These are phyloP conservation scores for Mastomys coucha DNA, from an alignment of 2,113 vertebrate genomes.

Conservation along the genomic window DNA sequence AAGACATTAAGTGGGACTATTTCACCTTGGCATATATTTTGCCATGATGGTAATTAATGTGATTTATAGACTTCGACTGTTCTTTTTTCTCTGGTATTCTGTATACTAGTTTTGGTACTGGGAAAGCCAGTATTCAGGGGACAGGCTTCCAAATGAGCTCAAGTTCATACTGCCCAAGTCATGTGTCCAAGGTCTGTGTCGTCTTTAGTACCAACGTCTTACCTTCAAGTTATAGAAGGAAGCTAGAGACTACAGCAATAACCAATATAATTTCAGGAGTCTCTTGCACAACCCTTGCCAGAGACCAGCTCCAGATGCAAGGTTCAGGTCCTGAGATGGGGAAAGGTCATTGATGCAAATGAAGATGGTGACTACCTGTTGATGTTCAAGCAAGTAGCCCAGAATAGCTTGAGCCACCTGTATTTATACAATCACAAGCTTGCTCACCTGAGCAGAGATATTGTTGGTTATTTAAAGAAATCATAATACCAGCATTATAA, in stretches of 20 bases:
- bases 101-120: neutral
- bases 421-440: too few relatives aligned
- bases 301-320: too few relatives aligned
- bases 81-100: neutral
- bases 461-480: too few relatives aligned
- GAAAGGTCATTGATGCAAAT: too few relatives aligned
- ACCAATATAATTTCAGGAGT: neutral
- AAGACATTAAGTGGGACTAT: neutral
- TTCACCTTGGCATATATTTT: neutral
- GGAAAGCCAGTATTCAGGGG: neutral
- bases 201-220: neutral
- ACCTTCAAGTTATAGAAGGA: neutral
- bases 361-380: too few relatives aligned
- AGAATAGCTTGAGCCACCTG: too few relatives aligned
- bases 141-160: neutral
- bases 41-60: neutral
- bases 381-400: too few relatives aligned
- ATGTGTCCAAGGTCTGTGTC: neutral
- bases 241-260: neutral
- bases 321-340: too few relatives aligned
- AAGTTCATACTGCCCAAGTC: neutral
- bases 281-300: neutral
- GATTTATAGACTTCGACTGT: neutral
- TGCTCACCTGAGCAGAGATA: too few relatives aligned
- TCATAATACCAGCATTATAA: too few relatives aligned